Conservation (phyloP, 2,797 vertebrate genomes). For the Lepus oiostolus region DNA sequence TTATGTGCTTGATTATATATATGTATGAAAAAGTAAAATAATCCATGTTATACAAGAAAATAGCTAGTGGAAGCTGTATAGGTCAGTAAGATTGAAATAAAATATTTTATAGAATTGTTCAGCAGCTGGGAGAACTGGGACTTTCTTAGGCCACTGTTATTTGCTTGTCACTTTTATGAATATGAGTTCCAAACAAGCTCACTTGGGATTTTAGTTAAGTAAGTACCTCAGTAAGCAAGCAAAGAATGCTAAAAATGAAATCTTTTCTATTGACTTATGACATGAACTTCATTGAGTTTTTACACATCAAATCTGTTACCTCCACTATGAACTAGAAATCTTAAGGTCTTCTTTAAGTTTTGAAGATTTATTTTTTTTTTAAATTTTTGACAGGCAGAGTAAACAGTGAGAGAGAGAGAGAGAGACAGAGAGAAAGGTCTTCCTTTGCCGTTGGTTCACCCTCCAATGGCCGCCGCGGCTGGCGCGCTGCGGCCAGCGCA, state of each 20-base stretch:
- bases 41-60: conserved; percentile 5
- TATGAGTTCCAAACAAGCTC: conserved; percentile 5
- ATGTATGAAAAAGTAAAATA: background rate
- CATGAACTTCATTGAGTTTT: background rate
- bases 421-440: too few species aligned
- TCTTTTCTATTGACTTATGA: background rate
- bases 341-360: background rate
- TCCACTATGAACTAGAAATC: conserved; percentile 43
- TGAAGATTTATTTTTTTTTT: background rate
- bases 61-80: background rate
- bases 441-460: too few species aligned
- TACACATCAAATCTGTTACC: background rate
- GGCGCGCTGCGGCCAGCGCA: too few species aligned
- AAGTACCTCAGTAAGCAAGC: conserved; percentile 11
- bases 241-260: background rate
- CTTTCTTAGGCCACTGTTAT: conserved; percentile 8
- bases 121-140: background rate
- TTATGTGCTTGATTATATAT: background rate
- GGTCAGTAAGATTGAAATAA: conserved; percentile 1
- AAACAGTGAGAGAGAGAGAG: too few species aligned
- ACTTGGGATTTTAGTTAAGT: background rate
- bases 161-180: conserved; percentile 55
- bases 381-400: too few species aligned
- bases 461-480: too few species aligned
- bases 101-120: background rate